Percentiles rank a stretch among this genome's conserved stretches.
Conservation (phyloP, 2,888 invertebrate species). For the Byasa hedistus region DNA sequence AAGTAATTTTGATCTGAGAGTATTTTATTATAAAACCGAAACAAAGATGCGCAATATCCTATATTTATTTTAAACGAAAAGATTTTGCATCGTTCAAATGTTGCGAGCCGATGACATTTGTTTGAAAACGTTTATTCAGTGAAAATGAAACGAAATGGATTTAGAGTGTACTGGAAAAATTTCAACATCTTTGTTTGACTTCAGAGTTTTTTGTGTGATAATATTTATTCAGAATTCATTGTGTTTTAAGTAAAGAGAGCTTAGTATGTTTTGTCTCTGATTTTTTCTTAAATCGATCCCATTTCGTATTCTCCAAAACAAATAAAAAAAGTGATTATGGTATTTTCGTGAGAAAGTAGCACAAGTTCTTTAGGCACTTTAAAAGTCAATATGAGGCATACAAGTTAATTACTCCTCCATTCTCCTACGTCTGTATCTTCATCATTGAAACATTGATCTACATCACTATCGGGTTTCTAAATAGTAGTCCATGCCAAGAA, state of each 20-base stretch:
- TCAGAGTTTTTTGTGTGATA: background rate
- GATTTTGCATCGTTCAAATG: background rate
- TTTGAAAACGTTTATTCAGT: background rate
- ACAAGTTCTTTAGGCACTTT: background rate
- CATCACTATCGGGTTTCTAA: slow-evolving; percentile 10
- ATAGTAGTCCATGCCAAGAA: slow-evolving; percentile 7
- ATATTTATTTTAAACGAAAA: slow-evolving; percentile 11
- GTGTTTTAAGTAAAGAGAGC: too few relatives aligned
- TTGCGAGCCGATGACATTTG: slow-evolving; percentile 10
- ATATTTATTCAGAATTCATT: too few relatives aligned
- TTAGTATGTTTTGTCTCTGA: too few relatives aligned
- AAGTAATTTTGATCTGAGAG: too few relatives aligned
- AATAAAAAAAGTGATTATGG: too few relatives aligned
- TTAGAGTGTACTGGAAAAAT: background rate
- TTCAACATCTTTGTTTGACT: background rate
- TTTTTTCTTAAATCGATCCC: too few relatives aligned
- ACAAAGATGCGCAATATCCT: background rate
- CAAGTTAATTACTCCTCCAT: background rate
- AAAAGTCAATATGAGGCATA: background rate
- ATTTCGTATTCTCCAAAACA: too few relatives aligned
- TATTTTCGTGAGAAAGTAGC: too few relatives aligned
- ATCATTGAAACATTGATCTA: slow-evolving; percentile 3
- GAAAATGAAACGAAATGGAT: slow-evolving; percentile 3
- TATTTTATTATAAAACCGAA: too few relatives aligned
- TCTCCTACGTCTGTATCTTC: background rate